Percentiles rank a stretch among this genome's conserved stretches.
phyloP scores from a whole-genome alignment of 1,140 invertebrate species.

The Leptopilina clavipes region DNA sequence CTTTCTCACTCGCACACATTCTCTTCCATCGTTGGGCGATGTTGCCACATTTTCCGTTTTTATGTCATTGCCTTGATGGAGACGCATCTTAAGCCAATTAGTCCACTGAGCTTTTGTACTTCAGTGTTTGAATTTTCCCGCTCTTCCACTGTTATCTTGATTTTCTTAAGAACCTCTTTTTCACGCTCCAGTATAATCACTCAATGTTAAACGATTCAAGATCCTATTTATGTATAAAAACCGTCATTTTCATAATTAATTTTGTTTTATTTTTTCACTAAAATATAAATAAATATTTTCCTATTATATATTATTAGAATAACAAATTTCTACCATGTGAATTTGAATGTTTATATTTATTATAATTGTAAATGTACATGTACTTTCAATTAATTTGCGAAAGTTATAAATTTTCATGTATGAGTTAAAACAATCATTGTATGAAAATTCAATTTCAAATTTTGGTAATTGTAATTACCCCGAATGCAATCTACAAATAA shows the following conservation, averaged over 20 bases:
- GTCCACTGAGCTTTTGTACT: constrained; percentile 1
- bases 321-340: too few relatives aligned
- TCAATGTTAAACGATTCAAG: too few relatives aligned
- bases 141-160: neutral
- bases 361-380: neutral
- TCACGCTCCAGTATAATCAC: neutral
- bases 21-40: constrained; percentile 23
- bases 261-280: too few relatives aligned
- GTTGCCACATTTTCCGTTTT: constrained; percentile 52
- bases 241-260: too few relatives aligned
- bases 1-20: neutral
- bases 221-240: too few relatives aligned
- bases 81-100: constrained; percentile 22
- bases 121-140: constrained; percentile 9
- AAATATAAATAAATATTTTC: too few relatives aligned
- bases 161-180: neutral
- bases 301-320: too few relatives aligned
- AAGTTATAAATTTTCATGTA: neutral
- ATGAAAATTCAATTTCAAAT: too few relatives aligned
- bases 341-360: neutral
- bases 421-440: too few relatives aligned
- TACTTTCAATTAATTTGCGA: too few relatives aligned
- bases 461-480: too few relatives aligned
- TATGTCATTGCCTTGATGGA: neutral
- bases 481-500: too few relatives aligned